phyloP scores from a whole-genome alignment of 2,797 vertebrate species.

The Anguilla marmorata region DNA sequence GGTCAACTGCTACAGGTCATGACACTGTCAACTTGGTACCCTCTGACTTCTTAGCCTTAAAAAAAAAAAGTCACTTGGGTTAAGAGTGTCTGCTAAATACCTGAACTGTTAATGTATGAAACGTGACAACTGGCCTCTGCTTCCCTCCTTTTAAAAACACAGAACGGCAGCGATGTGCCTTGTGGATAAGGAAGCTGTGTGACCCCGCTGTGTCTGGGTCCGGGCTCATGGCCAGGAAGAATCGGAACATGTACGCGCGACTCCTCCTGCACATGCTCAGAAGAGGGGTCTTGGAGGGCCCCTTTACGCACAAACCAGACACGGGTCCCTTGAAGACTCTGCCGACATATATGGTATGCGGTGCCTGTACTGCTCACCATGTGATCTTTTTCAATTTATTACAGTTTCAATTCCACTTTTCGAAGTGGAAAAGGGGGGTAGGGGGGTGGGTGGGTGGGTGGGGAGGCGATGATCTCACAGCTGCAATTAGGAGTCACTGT shows the following conservation, averaged over 20 bases:
- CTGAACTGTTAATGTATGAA: not conserved
- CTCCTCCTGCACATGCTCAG: conserved; percentile 89
- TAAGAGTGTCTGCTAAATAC: not conserved
- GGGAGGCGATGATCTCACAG: too few species aligned
- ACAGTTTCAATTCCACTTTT: not conserved
- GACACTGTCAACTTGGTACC: not conserved
- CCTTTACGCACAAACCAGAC: conserved; percentile 83
- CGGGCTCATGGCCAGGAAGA: conserved; percentile 77
- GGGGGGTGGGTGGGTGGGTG: too few species aligned
- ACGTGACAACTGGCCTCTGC: not conserved
- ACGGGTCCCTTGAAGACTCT: conserved; percentile 79
- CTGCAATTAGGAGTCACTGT: too few species aligned
- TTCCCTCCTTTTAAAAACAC: conserved; percentile 20
- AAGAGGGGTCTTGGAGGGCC: conserved; percentile 80
- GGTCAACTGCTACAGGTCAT: not conserved
- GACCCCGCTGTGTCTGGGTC: conserved; percentile 76
- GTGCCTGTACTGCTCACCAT: not conserved
- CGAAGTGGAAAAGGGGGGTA: too few species aligned
- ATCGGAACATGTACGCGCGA: conserved; percentile 84
- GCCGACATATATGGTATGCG: conserved; percentile 85
- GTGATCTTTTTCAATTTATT: not conserved
- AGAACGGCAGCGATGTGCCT: conserved; percentile 85
- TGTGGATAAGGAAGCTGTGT: conserved; percentile 94
- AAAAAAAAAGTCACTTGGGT: not conserved
- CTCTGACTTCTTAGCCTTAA: not conserved